Evolutionary conservation across 2,113 vertebrate genomes (phyloP).

Genomic region (Echinops telfairi): DNA sequence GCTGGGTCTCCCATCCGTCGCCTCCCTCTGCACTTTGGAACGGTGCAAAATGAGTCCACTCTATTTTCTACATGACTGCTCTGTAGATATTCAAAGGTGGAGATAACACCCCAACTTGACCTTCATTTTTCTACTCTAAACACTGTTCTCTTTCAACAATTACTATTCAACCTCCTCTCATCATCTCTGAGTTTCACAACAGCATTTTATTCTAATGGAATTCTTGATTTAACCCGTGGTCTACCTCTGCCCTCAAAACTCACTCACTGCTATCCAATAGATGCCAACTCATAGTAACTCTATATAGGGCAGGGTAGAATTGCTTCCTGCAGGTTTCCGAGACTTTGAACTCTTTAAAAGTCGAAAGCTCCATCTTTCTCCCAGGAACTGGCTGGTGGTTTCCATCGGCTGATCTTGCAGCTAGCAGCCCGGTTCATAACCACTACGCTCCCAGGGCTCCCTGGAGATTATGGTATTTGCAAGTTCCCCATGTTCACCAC

Average conservation of each 20-base stretch:
- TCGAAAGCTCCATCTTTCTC: no score
- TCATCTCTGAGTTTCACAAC: not conserved
- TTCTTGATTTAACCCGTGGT: not conserved
- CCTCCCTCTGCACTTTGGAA: not conserved
- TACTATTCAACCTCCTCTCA: not conserved
- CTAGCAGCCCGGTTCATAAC: no score
- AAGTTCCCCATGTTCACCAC: not conserved
- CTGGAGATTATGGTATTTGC: no score
- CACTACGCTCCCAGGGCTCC: no score
- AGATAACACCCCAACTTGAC: slow-evolving; percentile 8
- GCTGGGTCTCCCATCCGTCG: slow-evolving; percentile 10
- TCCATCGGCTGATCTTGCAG: no score
- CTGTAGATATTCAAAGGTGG: not conserved
- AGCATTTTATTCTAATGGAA: not conserved
- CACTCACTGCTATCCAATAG: no score
- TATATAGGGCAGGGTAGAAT: no score
- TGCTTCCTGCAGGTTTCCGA: no score
- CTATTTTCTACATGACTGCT: slow-evolving; percentile 65
- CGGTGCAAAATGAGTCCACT: slow-evolving; percentile 48
- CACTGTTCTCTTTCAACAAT: not conserved
- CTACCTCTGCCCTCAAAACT: no score
- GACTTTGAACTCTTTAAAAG: no score
- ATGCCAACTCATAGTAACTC: no score
- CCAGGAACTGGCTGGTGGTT: no score
- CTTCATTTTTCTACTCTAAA: slow-evolving; percentile 31